Base-by-base conservation (phyloP, 2,113 vertebrate genomes). In the Craseonycteris thonglongyai region DNA sequence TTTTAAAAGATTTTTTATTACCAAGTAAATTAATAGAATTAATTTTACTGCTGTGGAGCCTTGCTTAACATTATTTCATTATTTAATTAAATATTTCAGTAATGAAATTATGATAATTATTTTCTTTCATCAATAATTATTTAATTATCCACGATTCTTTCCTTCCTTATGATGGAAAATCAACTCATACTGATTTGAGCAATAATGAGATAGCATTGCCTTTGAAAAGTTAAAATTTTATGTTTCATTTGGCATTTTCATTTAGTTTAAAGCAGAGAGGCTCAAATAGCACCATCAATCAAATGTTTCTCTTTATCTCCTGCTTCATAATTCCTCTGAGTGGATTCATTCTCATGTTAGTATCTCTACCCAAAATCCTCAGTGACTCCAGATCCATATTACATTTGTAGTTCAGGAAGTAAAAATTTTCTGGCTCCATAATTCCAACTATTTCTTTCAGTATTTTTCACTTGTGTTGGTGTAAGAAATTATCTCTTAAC, bases 381-480 rank as follows among this genome's bases (percentile, higher is more conserved):
- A 59, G 72, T 15, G 59, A 86, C 28, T 89, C 26, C 68, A 79
- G 75, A 79, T 47, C 24, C 33, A 19, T 88, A 47, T 66, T 66
- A 47, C 30, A 74, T 94, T 95, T 82, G 72, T 49, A 75, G 61
- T 79, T 92, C 92, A 91, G 49, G 30, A 88, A 82, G 79, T 89
- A 82, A 95, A 84, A 65, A 89, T 95, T 87, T 93, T 87, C 58
- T 93, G 74, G 79, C 63, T 83, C 45, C 83, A 7, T 74, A 72
- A 92, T 72, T 71, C 40, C 33, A 91, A 40, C 5, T 3, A 47
- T 76, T 88, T 11, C 82, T 74, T 86, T 58, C 81, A 75, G 13
- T 61, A 16, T 78, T 42, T 88, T 91, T 85, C 28, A 71, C 78
- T 30, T 86, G 61, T 56, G 45, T 92, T 89, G 18, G 33, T 4